Evolutionary conservation across 1,140 invertebrate genomes (phyloP), one percentile per base, ranked within the genome.

Genomic region (Eupeodes corollae): DNA sequence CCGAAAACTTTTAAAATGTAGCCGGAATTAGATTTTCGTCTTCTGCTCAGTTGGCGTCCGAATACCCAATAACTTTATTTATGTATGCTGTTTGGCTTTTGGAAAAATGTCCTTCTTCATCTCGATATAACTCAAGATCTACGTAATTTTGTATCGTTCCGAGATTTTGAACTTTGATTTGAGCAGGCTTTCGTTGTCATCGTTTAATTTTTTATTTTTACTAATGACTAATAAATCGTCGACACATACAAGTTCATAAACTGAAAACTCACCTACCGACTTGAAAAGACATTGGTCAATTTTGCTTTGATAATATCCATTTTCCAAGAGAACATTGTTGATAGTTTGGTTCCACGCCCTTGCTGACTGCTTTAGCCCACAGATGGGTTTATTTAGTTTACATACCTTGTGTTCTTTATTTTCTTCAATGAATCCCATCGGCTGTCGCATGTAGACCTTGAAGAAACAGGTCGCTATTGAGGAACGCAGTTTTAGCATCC

Each of bases 311-410:
- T 48, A 21, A 19, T 47, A 53, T 11, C 37, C 42, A 16, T 43
- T 47, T 12, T 53, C 37, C 15, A 34, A n/a, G 2, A 59, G 43
- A 18, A 52, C 46, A 10, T 40, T 47, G 38, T 40, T 47, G 49
- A 56, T 12, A n/a, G 47, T 45, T 21, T 63, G 53, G 51, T 71
- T 63, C 68, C 70, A 74, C 9, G 51, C 58, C 26, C 58, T 51
- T n/a, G 67, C 57, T 14, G 70, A 57, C 54, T 74, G 69, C 51
- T 72, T 71, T 6, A 73, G 49, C 0, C 63, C 63, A 49, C 72
- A 72, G 5, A 73, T 15, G 19, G 57, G 58, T 50, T 65, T 69
- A n/a, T 56, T 57, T 21, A 71, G 41, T 21, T 39, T 55, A 16
- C 51, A 68, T 41, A 56, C 56, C 55, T 47, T 55, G n/a, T n/a